Conservation (phyloP, 1,140 invertebrate species). For the Zaprionus africanus region DNA sequence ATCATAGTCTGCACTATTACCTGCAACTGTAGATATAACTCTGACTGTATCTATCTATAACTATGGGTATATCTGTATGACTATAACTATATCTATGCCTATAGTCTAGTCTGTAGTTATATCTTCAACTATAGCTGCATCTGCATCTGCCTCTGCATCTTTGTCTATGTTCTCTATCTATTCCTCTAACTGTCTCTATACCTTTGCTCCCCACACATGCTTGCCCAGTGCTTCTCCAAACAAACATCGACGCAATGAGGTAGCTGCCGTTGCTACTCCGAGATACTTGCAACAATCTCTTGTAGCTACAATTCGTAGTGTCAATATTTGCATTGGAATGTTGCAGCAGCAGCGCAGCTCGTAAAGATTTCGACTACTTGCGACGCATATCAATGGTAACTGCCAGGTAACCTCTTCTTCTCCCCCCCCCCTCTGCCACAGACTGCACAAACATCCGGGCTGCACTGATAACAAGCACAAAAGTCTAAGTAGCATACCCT, state of each 20-base stretch:
- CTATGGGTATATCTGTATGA: too few species aligned
- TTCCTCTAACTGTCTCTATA: neutral
- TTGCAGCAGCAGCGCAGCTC: slow-evolving; percentile 45
- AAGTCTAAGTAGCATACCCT: neutral
- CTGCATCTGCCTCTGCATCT: neutral
- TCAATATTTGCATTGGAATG: slow-evolving; percentile 76
- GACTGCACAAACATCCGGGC: slow-evolving; percentile 48
- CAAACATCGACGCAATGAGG: slow-evolving; percentile 62
- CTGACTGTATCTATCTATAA: neutral
- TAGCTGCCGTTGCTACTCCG: slow-evolving; percentile 53
- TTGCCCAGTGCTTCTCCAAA: slow-evolving; percentile 37
- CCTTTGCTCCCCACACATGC: neutral
- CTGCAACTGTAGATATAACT: neutral
- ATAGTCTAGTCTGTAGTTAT: neutral
- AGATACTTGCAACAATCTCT: slow-evolving; percentile 57
- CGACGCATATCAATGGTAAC: slow-evolving; percentile 52
- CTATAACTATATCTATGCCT: neutral
- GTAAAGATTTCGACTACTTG: slow-evolving; percentile 34
- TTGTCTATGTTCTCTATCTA: too few species aligned
- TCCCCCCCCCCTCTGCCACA: too few species aligned
- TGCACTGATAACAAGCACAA: neutral
- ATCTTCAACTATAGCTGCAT: too few species aligned
- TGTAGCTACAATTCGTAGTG: slow-evolving; percentile 27
- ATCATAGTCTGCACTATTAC: neutral
- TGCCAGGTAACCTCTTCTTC: neutral